Evolutionary conservation across 2,113 vertebrate species (phyloP).

Genomic region (Ivindomyrus marchei): DNA sequence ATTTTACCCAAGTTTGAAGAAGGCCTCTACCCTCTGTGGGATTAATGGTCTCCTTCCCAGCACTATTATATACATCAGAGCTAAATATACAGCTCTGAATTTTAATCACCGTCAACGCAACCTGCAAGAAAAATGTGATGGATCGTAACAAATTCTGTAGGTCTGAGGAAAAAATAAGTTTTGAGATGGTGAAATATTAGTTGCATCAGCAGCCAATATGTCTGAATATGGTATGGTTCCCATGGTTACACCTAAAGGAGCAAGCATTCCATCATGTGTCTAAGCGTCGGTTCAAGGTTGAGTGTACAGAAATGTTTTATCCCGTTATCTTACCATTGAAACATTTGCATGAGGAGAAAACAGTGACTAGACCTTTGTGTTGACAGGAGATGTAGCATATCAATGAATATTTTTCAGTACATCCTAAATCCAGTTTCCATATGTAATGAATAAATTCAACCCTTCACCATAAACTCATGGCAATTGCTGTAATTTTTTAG

Average conservation of each 20-base stretch:
- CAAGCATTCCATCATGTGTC: neutral
- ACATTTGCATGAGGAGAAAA: neutral
- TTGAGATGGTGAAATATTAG: neutral
- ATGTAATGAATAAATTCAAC: neutral
- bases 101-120: neutral
- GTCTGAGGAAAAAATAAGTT: neutral
- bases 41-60: neutral
- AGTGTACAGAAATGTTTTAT: neutral
- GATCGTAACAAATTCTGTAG: neutral
- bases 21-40: neutral
- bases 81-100: neutral
- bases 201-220: neutral
- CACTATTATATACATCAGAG: neutral
- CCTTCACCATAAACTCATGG: neutral
- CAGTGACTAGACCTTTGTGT: neutral
- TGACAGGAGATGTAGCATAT: neutral
- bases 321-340: neutral
- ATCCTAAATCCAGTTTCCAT: neutral
- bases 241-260: neutral
- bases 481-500: neutral
- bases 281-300: neutral
- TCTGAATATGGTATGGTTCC: neutral
- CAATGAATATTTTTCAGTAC: neutral
- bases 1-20: neutral
- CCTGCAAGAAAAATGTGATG: neutral